Conservation (phyloP, 2,888 invertebrate species). For the Ophion slaviceki region DNA sequence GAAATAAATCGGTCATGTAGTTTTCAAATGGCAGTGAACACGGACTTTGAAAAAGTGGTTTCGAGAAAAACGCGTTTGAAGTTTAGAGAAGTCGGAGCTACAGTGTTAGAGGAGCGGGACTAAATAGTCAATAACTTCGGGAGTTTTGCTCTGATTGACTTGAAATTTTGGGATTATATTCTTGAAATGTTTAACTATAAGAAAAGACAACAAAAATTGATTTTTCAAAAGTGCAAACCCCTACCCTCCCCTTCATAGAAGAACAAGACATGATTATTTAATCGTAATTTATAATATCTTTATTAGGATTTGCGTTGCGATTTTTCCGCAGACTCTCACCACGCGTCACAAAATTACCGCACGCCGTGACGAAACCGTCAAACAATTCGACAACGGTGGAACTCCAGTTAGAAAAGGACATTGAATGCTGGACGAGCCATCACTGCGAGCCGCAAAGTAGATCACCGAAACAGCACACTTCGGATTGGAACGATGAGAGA, state of each 20-base stretch:
- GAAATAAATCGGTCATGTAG: no score
- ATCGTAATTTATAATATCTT: neutral
- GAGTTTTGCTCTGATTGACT: no score
- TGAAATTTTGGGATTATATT: no score
- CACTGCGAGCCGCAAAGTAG: conserved; percentile 75
- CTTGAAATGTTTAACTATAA: no score
- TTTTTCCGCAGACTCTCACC: conserved; percentile 78
- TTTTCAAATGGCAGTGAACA: no score
- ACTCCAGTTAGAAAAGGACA: conserved; percentile 73
- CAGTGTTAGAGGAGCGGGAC: no score
- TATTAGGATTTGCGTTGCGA: neutral
- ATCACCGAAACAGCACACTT: conserved; percentile 74
- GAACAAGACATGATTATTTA: neutral
- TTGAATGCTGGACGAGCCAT: conserved; percentile 78
- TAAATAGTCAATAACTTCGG: no score
- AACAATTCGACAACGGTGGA: conserved; percentile 71
- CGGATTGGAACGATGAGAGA: conserved; percentile 80
- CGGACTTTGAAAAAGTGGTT: no score
- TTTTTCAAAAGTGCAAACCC: no score
- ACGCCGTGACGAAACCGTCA: conserved; percentile 76
- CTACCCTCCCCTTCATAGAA: neutral
- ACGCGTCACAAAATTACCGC: conserved; percentile 81
- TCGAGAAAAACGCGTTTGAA: no score
- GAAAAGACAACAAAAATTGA: no score
- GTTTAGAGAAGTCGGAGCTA: no score